phyloP scores from a whole-genome alignment of 2,888 invertebrate species.

The Trichopoda pennipes region DNA sequence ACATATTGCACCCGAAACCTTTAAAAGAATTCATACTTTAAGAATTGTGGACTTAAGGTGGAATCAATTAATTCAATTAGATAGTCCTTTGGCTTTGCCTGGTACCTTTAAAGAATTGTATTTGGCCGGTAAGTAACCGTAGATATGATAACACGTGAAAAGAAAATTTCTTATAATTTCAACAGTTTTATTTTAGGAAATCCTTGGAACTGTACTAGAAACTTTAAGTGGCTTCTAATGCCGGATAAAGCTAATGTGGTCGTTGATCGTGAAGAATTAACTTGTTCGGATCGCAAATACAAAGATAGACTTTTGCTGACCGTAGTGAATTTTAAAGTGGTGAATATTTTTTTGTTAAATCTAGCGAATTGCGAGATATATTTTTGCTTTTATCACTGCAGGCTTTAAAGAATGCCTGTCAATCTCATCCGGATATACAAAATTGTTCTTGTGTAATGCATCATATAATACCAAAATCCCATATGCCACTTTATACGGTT shows the following conservation, averaged over 20 bases:
- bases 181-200: constrained; percentile 73
- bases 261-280: constrained; percentile 76
- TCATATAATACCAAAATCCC: constrained; percentile 76
- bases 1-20: constrained; percentile 76
- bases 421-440: constrained; percentile 75
- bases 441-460: constrained; percentile 80
- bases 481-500: constrained; percentile 79
- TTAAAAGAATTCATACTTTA: constrained; percentile 75
- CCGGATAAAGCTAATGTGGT: constrained; percentile 75
- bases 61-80: constrained; percentile 79
- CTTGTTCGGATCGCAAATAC: constrained; percentile 79
- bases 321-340: constrained; percentile 79
- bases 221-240: constrained; percentile 79
- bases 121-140: constrained; percentile 74
- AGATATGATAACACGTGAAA: not conserved
- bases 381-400: constrained; percentile 52
- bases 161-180: constrained; percentile 66
- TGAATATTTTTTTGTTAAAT: constrained; percentile 59
- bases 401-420: constrained; percentile 76
- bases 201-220: constrained; percentile 80
- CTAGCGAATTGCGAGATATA: not conserved
- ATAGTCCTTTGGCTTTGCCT: constrained; percentile 76
- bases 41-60: constrained; percentile 78
- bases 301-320: constrained; percentile 77
- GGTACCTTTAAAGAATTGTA: constrained; percentile 75